Evolutionary conservation across 2,113 vertebrate genomes (phyloP).

Genomic region (Eudyptes chrysolophus): DNA sequence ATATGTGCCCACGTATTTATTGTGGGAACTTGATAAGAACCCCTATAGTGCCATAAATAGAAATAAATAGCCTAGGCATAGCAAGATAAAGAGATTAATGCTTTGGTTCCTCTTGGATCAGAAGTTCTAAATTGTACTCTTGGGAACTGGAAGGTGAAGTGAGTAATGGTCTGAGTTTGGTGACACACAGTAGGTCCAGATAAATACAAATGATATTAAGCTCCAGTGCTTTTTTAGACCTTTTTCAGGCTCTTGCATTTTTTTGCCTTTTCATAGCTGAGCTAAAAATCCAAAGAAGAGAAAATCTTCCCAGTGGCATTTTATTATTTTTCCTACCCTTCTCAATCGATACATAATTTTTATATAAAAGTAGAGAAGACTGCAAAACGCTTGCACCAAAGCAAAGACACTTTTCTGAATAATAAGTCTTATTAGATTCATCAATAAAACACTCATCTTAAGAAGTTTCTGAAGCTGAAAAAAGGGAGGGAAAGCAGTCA

Average conservation of each 20-base stretch:
- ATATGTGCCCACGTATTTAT: background rate
- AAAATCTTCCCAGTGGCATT: background rate
- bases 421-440: background rate
- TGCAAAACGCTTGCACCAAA: background rate
- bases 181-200: background rate
- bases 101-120: background rate
- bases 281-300: background rate
- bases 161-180: background rate
- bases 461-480: background rate
- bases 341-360: background rate
- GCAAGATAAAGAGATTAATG: background rate
- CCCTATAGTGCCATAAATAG: background rate
- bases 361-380: background rate
- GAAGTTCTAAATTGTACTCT: background rate
- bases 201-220: background rate
- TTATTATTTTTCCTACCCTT: background rate
- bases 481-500: background rate
- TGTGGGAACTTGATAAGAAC: background rate
- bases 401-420: background rate
- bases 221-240: accelerated
- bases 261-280: background rate
- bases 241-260: background rate
- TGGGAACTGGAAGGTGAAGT: background rate
- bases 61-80: background rate
- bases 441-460: background rate